Base-by-base conservation (phyloP, 2,113 vertebrate species). In the Regulus satrapa region DNA sequence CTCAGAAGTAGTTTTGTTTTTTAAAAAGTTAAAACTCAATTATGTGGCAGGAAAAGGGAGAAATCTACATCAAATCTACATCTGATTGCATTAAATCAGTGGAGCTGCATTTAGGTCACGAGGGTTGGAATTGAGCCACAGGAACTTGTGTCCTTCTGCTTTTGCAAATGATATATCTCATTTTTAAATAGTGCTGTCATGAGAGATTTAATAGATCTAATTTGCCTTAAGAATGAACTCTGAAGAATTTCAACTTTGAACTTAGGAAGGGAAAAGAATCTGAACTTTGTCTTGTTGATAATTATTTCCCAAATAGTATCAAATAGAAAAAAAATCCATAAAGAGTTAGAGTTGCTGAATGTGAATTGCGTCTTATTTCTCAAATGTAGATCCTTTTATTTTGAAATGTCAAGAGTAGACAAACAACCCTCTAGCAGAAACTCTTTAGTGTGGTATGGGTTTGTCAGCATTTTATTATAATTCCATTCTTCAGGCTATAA, bases 401-500 rank as follows among this genome's bases (percentile, higher is more conserved):
- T 88, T 92, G 40, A 89, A 92, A 91, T 86, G 51, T 67, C 59
- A 84, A 34, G 29, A 94, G 38, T 1, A 90, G 51, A 23, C 36
- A 92, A 52, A 36, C 68, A 21, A 55, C 48, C 56, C 56, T 89
- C 23, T 73, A 85, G 84, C 66, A 85, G 49, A 62, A 89, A 48
- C 14, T 83, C 15, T 61, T 76, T 78, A 26, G 9, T 80, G n/a
- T 84, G 20, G 49, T 84, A 75, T 41, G 16, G n/a, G 15, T 52
- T 84, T 95, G 64, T 88, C 67, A 93, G 64, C 32, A 46, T 87
- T 94, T 94, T 86, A 21, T 86, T 91, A 31, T 31, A 56, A 54
- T 46, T 93, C 58, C 2, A 2, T 73, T 88, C 75, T 79, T 80
- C 56, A 63, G 68, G 82, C 43, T 76, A 49, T 88, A 77, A 62